Base-by-base conservation (phyloP, 2,888 invertebrate species). In the Adela reaumurella region DNA sequence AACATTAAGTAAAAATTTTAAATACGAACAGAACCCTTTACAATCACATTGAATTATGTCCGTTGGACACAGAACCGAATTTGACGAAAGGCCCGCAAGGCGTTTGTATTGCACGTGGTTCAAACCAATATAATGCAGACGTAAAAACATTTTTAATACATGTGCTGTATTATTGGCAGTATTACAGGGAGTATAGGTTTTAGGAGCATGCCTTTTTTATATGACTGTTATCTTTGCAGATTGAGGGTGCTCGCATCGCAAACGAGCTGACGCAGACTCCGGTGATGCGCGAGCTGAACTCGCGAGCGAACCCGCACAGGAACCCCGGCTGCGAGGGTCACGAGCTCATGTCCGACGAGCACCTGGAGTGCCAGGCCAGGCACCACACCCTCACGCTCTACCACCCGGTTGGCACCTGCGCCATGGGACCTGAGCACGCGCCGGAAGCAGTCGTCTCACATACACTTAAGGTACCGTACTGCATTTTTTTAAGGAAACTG, bases 371-470 rank as follows among this genome's bases (percentile, higher is more conserved):
- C 56, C 82, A 87, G 58, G 88, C 86, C 0, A 73, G 87, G 47
- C 86, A 88, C 57, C 89, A 90, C 64, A 84, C 90, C 0, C 73
- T 89, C 59, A 92, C 92, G 0, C 89, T 92, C 54, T 92, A 90
- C 64, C 92, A 92, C 65, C 91, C 90, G 0, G 86, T 86, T 1
- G 89, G 92, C 8, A 92, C 92, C 0, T 88, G 88, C 53, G 90
- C 90, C 62, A 92, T 92, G 91, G 90, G 89, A 0, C 86, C 88
- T 0, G 51, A 57, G 1, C 61, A 65, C 0, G 62, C 72, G 19
- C 70, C 71, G 1, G 63, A 68, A 45, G 84, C 87, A 1, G 92
- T 92, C 0, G 90, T 92, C 0, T 87, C 91, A 65, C 70, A 86
- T 0, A 77, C 88, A 48, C 62, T 92, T 14, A 74, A 70, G 57